Percentiles rank a stretch among this genome's conserved stretches.
These are phyloP conservation scores for Chymomyza fuscimana DNA, from an alignment of 2,888 invertebrate genomes.

Conservation along the genomic window DNA sequence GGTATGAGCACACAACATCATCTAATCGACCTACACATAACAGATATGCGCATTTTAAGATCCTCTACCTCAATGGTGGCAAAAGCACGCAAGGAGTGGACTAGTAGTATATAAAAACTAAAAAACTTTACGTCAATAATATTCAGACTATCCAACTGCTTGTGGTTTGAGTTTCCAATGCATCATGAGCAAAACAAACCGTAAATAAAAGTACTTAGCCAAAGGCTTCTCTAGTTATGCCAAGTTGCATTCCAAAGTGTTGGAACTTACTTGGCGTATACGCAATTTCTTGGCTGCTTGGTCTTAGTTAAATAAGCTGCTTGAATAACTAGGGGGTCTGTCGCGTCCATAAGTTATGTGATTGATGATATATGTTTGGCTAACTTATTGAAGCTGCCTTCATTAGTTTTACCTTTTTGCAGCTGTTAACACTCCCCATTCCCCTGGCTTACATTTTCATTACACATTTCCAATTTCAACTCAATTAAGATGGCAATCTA, in stretches of 20 bases:
- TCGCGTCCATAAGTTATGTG: slow-evolving; percentile 36
- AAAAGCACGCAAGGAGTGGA: too few species aligned
- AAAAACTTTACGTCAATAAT: too few species aligned
- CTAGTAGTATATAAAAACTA: too few species aligned
- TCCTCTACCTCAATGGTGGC: too few species aligned
- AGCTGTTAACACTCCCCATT: neutral
- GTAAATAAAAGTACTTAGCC: neutral
- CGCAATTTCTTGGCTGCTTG: neutral
- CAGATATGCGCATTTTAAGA: too few species aligned
- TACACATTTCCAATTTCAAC: slow-evolving; percentile 56
- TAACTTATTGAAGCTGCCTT: neutral
- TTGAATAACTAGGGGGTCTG: neutral
- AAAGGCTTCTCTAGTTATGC: neutral
- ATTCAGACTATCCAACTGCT: too few species aligned
- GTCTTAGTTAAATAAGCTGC: neutral
- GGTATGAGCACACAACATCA: too few species aligned
- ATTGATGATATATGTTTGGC: slow-evolving; percentile 48
- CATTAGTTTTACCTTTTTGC: neutral
- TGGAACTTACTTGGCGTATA: neutral
- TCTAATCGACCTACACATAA: too few species aligned
- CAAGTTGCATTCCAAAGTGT: neutral
- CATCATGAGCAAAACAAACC: neutral
- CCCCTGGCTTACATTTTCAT: slow-evolving; percentile 19
- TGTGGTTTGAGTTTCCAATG: too few species aligned
- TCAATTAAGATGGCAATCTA: slow-evolving; percentile 68